Evolutionary conservation across 1,140 invertebrate genomes (phyloP), one percentile per base, ranked within the genome.

Genomic region (Galendromus occidentalis): DNA sequence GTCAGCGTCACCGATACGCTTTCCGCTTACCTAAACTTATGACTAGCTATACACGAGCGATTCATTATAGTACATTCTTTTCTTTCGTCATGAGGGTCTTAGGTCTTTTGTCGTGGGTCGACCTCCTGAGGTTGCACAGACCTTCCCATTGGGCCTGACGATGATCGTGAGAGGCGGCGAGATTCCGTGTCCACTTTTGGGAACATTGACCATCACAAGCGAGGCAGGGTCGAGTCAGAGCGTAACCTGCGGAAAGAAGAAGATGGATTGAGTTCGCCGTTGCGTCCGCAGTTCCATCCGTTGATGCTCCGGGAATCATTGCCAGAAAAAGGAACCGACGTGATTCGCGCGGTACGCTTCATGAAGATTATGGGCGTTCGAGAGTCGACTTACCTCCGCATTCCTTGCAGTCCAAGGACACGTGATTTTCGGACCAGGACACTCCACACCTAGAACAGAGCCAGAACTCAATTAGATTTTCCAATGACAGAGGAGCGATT

Each of bases 341-440:
- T 6, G 14, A 28, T 4, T 22, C 18, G 14, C 14, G 14, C 5
- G 45, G 42, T 12, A n/a, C n/a, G n/a, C n/a, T n/a, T 39, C 4
- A 9, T 39, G 33, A 39, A 39, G 9, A 39, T 39, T 9, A 39
- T 39, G 4, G 4, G 4, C 33, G 33, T 6, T 39, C 33, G 33
- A 9, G 4, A 4, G 33, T 39, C 33, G 9, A 47, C 51, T 33
- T 22, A 59, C 51, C 51, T 42, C 86, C 87, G 73, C 87, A 89
- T 74, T 89, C 87, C 39, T 79, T 78, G 75, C 86, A 89, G 73
- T 86, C 86, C 7, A 86, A 74, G 4, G 85, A 86, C 17, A 86
- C 84, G 71, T 88, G 85, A 66, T 85, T 81, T 70, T 87, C 83
- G 69, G 80, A 81, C 87, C 87, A 89, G 70, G 83, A 85, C 2